Percentiles rank a stretch among this genome's conserved stretches.
Conservation (phyloP, 2,888 invertebrate genomes). For the Cataglyphis albicans region DNA sequence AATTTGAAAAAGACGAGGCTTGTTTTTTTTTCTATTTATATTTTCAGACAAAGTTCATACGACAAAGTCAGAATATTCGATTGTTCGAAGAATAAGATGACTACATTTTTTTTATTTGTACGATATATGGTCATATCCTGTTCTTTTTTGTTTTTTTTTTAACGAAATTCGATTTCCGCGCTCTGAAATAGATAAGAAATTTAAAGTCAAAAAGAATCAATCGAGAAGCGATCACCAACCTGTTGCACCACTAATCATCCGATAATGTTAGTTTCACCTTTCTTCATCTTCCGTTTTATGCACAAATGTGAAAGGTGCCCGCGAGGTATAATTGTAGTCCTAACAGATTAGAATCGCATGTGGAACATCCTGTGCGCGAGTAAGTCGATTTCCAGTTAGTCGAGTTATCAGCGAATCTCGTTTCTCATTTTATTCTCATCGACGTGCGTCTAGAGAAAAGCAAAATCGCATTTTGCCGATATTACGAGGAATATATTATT, state of each 20-base stretch:
- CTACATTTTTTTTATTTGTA: background rate
- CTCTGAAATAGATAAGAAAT: background rate
- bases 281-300: slow-evolving; percentile 48
- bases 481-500: background rate
- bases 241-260: background rate
- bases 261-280: slow-evolving; percentile 51
- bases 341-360: slow-evolving; percentile 14
- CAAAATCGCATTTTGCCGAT: background rate
- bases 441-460: background rate
- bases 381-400: slow-evolving; percentile 32
- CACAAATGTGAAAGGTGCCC: slow-evolving; percentile 42
- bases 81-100: background rate
- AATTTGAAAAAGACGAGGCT: too few species aligned
- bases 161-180: background rate
- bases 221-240: background rate
- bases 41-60: too few species aligned
- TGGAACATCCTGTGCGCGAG: slow-evolving; percentile 27
- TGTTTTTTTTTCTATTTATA: too few species aligned
- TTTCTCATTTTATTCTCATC: background rate
- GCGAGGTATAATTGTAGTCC: slow-evolving; percentile 47
- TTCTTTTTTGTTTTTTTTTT: background rate
- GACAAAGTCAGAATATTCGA: background rate
- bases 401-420: slow-evolving; percentile 7
- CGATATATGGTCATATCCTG: background rate
- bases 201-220: background rate